Evolutionary conservation across 2,113 vertebrate species (phyloP).

Genomic region (Xyrauchen texanus): DNA sequence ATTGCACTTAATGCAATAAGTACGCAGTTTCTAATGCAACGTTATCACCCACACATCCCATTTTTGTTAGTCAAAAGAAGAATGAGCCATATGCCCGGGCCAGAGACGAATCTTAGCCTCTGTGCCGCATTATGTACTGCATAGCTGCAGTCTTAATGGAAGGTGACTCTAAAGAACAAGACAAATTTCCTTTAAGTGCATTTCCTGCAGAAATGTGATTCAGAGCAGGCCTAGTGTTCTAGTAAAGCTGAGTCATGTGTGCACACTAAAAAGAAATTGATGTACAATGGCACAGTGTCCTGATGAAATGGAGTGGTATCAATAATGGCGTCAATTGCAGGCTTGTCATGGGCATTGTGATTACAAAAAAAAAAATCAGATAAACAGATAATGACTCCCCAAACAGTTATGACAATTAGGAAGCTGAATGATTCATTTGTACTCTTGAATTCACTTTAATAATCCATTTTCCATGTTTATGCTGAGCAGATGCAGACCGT

Average conservation of each 20-base stretch:
- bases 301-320: background rate
- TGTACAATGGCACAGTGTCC: background rate
- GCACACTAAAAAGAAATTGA: background rate
- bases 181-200: background rate
- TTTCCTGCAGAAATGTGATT: constrained; percentile 5
- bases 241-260: background rate
- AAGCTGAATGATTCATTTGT: constrained; percentile 9
- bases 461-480: background rate
- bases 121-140: background rate
- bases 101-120: background rate
- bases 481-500: background rate
- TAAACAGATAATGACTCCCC: constrained; percentile 6
- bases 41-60: constrained; percentile 65
- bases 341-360: background rate
- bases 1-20: constrained; percentile 82
- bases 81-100: background rate
- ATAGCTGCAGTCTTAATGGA: constrained; percentile 30
- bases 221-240: background rate
- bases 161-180: constrained; percentile 18
- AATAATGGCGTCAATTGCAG: background rate
- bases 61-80: constrained; percentile 28
- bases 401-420: constrained; percentile 9
- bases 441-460: background rate
- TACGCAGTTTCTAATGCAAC: constrained; percentile 72
- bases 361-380: background rate